Evolutionary conservation across 2,113 vertebrate species (phyloP), one percentile per base, ranked within the genome.

Genomic region (Leucosticte australis): DNA sequence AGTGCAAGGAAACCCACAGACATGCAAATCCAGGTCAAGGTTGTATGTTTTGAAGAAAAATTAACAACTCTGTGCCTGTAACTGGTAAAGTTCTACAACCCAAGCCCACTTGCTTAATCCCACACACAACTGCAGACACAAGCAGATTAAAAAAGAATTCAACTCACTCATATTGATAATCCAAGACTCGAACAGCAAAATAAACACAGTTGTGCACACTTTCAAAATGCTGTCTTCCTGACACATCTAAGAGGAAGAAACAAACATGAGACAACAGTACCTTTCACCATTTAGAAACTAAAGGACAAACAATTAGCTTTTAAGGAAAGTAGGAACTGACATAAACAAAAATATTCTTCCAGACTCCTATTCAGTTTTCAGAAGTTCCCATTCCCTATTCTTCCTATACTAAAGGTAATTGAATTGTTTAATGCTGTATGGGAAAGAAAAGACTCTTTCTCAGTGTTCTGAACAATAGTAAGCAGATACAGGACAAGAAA

Each of bases 121-220:
- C 70, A 64, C 23, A 73, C 9, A 50, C 21, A 77, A 24, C 11
- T 39, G 22, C 26, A 91, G 35, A 33, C 46, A 57, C 1, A 35
- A 83, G 41, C 31, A 89, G 47, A 67, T 6, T 10, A 70, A 65
- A 91, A 55, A 52, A 64, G 60, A 20, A 59, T 35, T 92, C 49
- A 91, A 99, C 99, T 98, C 95, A 99, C 99, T 98, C 98, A 97
- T 99, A 99, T 71, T 99, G 99, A 95, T 98, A 98, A 96, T 99
- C 98, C 96, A 99, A 97, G 94, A 99, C 99, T 87, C 88, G 98
- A 37, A 99, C 98, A 6, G 99, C 99, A 97, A 99, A 99, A 96
- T 99, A 99, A 80, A 99, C 99, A 97, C 99, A 99, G 63, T 99
- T 99, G 95, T 99, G 99, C 74, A 99, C 98, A 87, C 97, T 99